These are phyloP conservation scores for Istiophorus platypterus DNA, from an alignment of 2,113 vertebrate genomes.

Conservation along the genomic window DNA sequence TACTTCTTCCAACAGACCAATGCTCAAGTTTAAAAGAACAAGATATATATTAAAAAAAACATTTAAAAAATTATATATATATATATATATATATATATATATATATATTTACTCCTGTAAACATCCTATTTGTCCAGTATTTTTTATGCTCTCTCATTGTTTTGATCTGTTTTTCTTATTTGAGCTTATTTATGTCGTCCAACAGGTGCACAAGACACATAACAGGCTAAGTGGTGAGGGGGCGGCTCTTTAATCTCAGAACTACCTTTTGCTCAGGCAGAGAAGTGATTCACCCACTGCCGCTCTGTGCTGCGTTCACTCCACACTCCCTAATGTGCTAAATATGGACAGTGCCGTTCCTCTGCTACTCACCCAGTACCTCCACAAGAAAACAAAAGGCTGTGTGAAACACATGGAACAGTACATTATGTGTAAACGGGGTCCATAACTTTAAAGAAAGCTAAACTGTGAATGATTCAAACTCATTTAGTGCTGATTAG, in stretches of 20 bases:
- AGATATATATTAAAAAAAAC: too few relatives aligned
- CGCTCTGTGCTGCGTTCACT: constrained; percentile 31
- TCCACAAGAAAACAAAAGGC: constrained; percentile 15
- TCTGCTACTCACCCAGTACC: neutral
- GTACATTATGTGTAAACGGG: neutral
- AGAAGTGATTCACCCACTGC: constrained; percentile 61
- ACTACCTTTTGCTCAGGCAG: constrained; percentile 57
- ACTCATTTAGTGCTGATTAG: constrained; percentile 21
- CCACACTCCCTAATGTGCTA: constrained; percentile 38
- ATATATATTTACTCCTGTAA: too few relatives aligned
- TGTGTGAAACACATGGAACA: neutral
- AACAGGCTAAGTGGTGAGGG: constrained; percentile 60
- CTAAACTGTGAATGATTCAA: neutral
- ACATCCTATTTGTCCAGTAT: too few relatives aligned
- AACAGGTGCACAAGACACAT: constrained; percentile 24
- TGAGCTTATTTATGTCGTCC: constrained; percentile 16
- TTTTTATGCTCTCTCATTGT: too few relatives aligned
- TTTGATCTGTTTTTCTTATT: neutral
- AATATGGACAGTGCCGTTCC: constrained; percentile 18
- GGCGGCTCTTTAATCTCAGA: constrained; percentile 56
- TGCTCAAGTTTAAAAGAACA: too few relatives aligned
- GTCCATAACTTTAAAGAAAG: neutral
- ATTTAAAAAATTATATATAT: too few relatives aligned
- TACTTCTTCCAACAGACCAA: too few relatives aligned
- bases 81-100: too few relatives aligned